Conservation (phyloP, 2,797 vertebrate species). For the Gallinago solitaria region DNA sequence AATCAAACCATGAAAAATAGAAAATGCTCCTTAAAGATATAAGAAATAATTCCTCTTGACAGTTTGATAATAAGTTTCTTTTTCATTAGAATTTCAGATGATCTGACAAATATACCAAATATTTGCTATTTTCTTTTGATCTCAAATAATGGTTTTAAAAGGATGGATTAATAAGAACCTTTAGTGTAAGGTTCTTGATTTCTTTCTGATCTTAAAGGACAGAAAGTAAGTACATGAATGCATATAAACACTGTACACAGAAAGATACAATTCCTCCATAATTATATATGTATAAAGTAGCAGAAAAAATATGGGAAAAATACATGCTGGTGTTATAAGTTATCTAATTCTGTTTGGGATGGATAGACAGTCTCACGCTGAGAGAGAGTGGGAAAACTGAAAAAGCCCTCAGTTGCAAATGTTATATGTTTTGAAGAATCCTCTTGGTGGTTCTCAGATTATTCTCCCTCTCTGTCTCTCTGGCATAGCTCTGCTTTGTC, state of each 20-base stretch:
- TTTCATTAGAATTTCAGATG: not conserved
- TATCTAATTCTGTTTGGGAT: not conserved
- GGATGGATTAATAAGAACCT: not conserved
- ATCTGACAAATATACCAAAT: not conserved
- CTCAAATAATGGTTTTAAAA: not conserved
- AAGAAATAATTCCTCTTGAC: conserved; percentile 3
- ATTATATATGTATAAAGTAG: not conserved
- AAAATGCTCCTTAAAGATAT: not conserved
- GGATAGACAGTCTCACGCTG: not conserved
- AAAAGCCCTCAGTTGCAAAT: not conserved
- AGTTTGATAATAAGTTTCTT: not conserved
- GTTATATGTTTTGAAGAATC: not conserved
- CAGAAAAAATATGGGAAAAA: not conserved
- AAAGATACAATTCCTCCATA: not conserved
- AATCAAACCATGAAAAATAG: not conserved
- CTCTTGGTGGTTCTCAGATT: not conserved
- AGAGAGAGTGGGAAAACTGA: not conserved
- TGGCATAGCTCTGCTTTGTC: not conserved
- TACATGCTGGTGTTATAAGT: not conserved
- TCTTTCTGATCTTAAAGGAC: not conserved
- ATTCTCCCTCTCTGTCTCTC: not conserved
- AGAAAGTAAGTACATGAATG: not conserved
- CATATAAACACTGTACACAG: not conserved
- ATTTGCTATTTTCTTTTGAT: not conserved
- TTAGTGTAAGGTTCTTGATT: not conserved